Evolutionary conservation across 2,888 invertebrate species (phyloP).

Genomic region (Hetaerina titia): DNA sequence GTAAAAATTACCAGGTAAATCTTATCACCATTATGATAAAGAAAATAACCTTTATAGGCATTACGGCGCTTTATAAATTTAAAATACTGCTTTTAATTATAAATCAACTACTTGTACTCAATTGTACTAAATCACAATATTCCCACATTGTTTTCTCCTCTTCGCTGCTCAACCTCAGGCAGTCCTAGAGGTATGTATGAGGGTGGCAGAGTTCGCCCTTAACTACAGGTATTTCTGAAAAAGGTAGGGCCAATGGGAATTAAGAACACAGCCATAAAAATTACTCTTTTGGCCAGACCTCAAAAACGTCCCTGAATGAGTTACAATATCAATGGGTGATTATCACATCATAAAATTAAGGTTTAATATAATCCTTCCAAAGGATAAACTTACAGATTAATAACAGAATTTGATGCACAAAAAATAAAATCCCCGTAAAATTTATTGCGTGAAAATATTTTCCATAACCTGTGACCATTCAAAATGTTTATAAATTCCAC

Average conservation of each 20-base stretch:
- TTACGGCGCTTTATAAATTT: conserved; percentile 36
- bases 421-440: no score
- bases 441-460: no score
- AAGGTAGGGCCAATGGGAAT: neutral
- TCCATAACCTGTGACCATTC: no score
- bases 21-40: neutral
- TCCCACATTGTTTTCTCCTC: conserved; percentile 58
- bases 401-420: no score
- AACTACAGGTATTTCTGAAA: neutral
- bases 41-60: neutral
- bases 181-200: conserved; percentile 67
- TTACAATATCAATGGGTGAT: no score
- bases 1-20: conserved; percentile 8
- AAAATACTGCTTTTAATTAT: neutral
- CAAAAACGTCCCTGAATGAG: neutral
- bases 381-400: no score
- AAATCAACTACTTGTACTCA: conserved; percentile 19
- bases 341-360: no score
- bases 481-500: no score
- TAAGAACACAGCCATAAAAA: neutral
- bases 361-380: no score
- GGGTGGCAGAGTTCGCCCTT: neutral
- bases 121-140: conserved; percentile 59
- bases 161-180: conserved; percentile 61
- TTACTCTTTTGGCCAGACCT: neutral